Evolutionary conservation across 2,888 invertebrate species (phyloP), one percentile per base, ranked within the genome.

Genomic region (Stenodema calcarata): DNA sequence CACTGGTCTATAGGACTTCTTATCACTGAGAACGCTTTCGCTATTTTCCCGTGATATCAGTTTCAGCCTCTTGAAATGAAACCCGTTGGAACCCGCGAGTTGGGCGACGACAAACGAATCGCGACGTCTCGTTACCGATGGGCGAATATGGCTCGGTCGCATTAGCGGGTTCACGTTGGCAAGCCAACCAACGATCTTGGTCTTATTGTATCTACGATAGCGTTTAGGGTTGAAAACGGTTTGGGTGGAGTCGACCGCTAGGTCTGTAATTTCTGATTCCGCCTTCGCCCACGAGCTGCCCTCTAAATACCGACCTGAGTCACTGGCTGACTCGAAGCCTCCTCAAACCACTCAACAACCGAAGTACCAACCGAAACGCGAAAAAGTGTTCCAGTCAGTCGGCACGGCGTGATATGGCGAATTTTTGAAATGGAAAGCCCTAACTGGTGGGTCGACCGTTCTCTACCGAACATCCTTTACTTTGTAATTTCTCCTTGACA

Each of bases 201-300:
- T 76, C 76, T 76, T 76, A 76, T 76, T 76, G 35, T 23, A 35
- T 76, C 76, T 76, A 76, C 76, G 27, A 78, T 18, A 78, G 47
- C 78, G 44, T 78, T 78, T 78, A 78, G 42, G 78, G 78, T 23
- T 78, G 44, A 44, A 18, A 44, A 4, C 16, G 44, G 41, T 44
- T 18, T 78, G 44, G 78, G 42, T 78, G 78, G 44, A 18, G 44
- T 78, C 44, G 41, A 9, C 44, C 42, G 42, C 27, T 78, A 16
- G 78, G 44, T 44, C 78, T 78, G 23, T 78, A 78, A 78, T 78
- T 78, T 78, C 78, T 27, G 78, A 78, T 78, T 78, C 78, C 78
- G 78, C 78, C 78, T 44, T 7, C 78, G 78, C 78, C 78, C 78
- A 78, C 78, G 78, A 78, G 78, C 78, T 78, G 41, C 78, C 78